Conservation (phyloP, 2,113 vertebrate genomes). For the Tachuris rubrigastra region DNA sequence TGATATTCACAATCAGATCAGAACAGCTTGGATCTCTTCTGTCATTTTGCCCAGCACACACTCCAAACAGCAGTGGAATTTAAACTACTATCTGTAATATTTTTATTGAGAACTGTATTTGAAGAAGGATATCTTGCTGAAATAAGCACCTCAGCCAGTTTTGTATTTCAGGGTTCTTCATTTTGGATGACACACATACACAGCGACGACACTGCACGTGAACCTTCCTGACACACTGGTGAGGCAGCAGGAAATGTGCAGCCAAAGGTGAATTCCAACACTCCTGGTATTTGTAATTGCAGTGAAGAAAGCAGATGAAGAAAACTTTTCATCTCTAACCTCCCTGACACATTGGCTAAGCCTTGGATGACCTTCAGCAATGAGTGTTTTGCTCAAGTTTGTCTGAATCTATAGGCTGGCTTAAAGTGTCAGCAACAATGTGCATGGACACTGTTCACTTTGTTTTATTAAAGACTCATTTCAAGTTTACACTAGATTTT, state of each 20-base stretch:
- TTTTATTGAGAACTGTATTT: conserved; percentile 2
- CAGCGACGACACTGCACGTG: neutral
- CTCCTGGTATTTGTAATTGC: neutral
- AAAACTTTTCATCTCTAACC: conserved; percentile 22
- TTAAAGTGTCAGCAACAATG: neutral
- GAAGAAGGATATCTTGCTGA: conserved; percentile 16
- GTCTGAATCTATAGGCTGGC: neutral
- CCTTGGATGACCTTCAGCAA: neutral
- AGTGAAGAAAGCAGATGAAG: conserved; percentile 13
- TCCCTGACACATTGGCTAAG: neutral
- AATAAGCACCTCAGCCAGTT: neutral
- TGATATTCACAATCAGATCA: conserved; percentile 27
- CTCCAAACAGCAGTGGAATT: conserved; percentile 23
- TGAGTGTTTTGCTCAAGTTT: neutral
- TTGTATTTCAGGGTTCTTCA: neutral
- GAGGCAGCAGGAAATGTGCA: neutral
- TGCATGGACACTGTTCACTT: neutral
- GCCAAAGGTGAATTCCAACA: conserved; percentile 16
- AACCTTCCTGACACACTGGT: neutral
- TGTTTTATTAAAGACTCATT: neutral
- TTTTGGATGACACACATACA: neutral
- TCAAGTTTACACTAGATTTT: neutral
- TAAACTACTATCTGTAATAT: conserved; percentile 13
- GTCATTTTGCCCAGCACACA: neutral
- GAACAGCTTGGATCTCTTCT: conserved; percentile 11